Evolutionary conservation across 2,113 vertebrate species (phyloP).

Genomic region (Recurvirostra avosetta): DNA sequence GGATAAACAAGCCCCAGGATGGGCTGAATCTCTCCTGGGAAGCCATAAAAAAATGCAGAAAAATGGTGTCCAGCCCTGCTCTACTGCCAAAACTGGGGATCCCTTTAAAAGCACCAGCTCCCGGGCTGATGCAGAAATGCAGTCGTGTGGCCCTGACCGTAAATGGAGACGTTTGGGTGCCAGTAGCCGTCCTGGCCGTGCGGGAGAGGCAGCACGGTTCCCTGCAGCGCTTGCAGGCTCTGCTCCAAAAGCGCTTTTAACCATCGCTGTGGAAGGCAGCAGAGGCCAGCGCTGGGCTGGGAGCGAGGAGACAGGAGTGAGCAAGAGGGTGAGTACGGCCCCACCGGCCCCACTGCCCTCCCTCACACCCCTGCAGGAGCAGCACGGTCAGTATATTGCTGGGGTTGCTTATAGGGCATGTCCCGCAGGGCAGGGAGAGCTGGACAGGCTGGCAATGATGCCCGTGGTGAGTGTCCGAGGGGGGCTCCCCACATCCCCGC

Average conservation of each 20-base stretch:
- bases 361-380: background rate
- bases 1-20: background rate
- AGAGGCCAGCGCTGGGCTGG: background rate
- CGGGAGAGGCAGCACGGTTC: background rate
- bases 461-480: fast-evolving
- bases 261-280: background rate
- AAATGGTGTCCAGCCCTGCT: background rate
- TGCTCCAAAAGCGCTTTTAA: background rate
- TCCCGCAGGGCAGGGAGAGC: background rate
- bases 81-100: background rate
- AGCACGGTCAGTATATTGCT: background rate
- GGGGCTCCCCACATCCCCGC: background rate
- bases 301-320: background rate
- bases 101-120: background rate
- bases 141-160: background rate
- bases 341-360: background rate
- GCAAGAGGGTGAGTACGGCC: background rate
- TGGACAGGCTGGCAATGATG: background rate
- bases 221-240: constrained; percentile 9
- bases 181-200: background rate
- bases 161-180: constrained; percentile 57
- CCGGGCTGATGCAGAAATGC: background rate
- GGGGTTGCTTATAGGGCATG: background rate
- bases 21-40: background rate
- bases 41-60: background rate